Evolutionary conservation across 2,797 vertebrate species (phyloP).

Genomic region (Babyrousa celebensis): DNA sequence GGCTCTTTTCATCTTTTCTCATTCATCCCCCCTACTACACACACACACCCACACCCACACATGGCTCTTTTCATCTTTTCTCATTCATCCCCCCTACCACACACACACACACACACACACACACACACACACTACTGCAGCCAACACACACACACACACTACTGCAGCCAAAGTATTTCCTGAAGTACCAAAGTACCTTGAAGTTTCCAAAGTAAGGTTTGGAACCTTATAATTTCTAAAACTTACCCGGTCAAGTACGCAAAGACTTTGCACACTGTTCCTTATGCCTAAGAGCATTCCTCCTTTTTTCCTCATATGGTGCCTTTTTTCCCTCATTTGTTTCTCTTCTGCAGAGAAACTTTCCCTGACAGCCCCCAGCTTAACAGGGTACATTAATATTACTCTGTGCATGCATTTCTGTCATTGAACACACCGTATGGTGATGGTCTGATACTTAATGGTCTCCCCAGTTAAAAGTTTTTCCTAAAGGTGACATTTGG

Average conservation of each 20-base stretch:
- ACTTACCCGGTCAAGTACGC: slow-evolving; percentile 9
- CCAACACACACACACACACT: not conserved
- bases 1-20: too few relatives aligned
- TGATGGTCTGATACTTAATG: not conserved
- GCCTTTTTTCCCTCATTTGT: not conserved
- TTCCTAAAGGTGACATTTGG: not conserved
- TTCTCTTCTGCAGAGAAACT: slow-evolving; percentile 15
- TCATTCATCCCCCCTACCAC: too few relatives aligned
- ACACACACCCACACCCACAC: not conserved
- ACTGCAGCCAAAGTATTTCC: not conserved
- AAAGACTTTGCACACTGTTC: not conserved
- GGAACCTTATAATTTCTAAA: not conserved
- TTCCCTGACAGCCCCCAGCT: not conserved
- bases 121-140: too few relatives aligned
- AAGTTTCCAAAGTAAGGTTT: not conserved
- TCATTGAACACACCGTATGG: not conserved
- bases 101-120: not conserved
- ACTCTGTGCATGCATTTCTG: not conserved
- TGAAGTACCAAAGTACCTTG: not conserved
- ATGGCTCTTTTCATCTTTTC: too few relatives aligned
- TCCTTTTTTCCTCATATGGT: not conserved
- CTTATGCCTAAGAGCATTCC: not conserved
- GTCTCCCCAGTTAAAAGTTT: slow-evolving; percentile 4
- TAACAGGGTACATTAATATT: not conserved
- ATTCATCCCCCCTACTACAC: too few relatives aligned